These are phyloP conservation scores for Paramuricea clavata DNA, from an alignment of 92 coral and sea anemone species.

Conservation along the genomic window DNA sequence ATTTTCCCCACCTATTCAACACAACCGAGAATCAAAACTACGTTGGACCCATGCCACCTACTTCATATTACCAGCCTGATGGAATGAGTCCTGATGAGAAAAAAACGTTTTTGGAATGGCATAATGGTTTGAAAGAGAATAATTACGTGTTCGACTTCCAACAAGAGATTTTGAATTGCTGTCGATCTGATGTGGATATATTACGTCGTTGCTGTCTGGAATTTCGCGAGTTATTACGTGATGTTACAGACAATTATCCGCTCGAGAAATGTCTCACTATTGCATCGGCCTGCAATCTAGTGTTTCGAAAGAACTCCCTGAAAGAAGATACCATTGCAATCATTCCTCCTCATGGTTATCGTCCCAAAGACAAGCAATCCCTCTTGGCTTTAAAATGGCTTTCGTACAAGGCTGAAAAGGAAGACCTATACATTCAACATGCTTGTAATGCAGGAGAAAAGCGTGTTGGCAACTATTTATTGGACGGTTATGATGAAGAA, in stretches of 20 bases:
- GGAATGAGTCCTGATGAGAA: background rate
- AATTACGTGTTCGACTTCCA: too few species aligned
- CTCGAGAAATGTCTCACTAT: too few species aligned
- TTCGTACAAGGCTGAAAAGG: too few species aligned
- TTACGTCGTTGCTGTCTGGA: background rate
- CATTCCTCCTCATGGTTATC: too few species aligned
- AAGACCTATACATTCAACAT: background rate
- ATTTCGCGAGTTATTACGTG: slow-evolving; percentile 13
- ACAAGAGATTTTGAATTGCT: too few species aligned
- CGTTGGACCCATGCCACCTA: slow-evolving; percentile 20
- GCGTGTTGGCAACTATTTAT: background rate
- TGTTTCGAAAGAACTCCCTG: too few species aligned
- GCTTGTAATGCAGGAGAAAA: background rate
- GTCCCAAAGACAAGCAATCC: too few species aligned
- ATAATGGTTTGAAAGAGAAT: background rate
- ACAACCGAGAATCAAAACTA: background rate
- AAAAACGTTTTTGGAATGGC: slow-evolving; percentile 19
- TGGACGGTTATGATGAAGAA: slow-evolving; percentile 17
- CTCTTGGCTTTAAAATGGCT: too few species aligned
- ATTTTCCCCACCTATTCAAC: slow-evolving; percentile 54
- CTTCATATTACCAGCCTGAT: background rate
- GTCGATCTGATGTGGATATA: too few species aligned
- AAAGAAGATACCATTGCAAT: too few species aligned
- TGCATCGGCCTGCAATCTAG: too few species aligned
- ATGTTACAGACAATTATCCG: too few species aligned